Base-by-base conservation (phyloP, 2,888 invertebrate genomes). In the Acanthosepion pharaonis region DNA sequence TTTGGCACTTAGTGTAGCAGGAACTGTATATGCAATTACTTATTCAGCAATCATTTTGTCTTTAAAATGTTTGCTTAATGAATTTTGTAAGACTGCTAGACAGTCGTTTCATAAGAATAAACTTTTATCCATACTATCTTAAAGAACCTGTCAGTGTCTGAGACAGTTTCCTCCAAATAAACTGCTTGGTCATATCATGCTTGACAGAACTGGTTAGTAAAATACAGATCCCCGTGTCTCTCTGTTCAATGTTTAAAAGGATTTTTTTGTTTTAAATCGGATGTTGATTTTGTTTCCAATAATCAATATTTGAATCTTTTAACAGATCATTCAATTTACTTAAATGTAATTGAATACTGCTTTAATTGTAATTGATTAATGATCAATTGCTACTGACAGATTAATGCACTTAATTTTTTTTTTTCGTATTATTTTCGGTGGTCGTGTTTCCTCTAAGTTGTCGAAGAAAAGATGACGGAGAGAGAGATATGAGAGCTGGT, bases 281-380 rank as follows among this genome's bases (percentile, higher is more conserved):
- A 78, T 78, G 78, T 78, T 18, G 78, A 59, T 78, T 78, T 78
- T n/a, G 28, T 28, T 78, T 78, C 9, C 78, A n/a, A 78, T 78
- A 78, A 78, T 78, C 78, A n/a, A 78, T 78, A 78, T 78, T 78
- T 78, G 28, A 78, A 28, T n/a, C n/a, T 78, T n/a, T 28, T 11
- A 78, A 78, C 0, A 78, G n/a, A 78, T 78, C 78, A 78, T n/a
- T 78, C n/a, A 8, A 78, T 78, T 78, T 78, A n/a, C 78, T 28
- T 78, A 78, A 28, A 78, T 78, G 28, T 28, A 78, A 78, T 28
- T 28, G n/a, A n/a, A n/a, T 78, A 8, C 78, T 78, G 9, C n/a
- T 78, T 78, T 78, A 59, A 59, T 59, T 59, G 59, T 78, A 78
- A 78, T 78, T n/a, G 78, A 78, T 78, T 78, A 78, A n/a, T n/a